These are phyloP conservation scores for Fissipunctia ypsillon DNA, from an alignment of 2,888 invertebrate genomes.

Conservation along the genomic window DNA sequence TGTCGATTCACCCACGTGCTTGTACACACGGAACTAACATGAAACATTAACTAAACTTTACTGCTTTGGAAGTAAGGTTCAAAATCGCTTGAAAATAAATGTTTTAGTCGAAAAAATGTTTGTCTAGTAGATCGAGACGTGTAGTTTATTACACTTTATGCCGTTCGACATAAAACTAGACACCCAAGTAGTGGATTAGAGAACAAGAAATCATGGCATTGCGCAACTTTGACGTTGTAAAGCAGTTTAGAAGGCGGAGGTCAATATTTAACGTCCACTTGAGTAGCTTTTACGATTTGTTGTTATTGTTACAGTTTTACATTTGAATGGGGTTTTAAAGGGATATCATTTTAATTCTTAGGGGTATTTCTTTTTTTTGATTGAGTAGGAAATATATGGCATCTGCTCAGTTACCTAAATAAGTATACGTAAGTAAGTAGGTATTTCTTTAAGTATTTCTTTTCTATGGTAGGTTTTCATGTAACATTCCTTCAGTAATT, in stretches of 20 bases:
- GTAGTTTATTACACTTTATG: slow-evolving; percentile 85
- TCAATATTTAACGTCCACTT: slow-evolving; percentile 82
- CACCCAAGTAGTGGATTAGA: slow-evolving; percentile 89
- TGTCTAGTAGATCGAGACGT: slow-evolving; percentile 70
- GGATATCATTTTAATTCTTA: slow-evolving; percentile 66
- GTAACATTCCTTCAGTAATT: not conserved
- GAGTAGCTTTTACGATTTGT: slow-evolving; percentile 85
- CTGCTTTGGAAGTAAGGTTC: slow-evolving; percentile 66
- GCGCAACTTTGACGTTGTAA: slow-evolving; percentile 75
- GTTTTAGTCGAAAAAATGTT: slow-evolving; percentile 48
- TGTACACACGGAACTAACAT: slow-evolving; percentile 34
- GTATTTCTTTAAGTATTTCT: not conserved
- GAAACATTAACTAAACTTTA: slow-evolving; percentile 56
- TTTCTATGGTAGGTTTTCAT: not conserved
- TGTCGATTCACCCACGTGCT: slow-evolving; percentile 85
- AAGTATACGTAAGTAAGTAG: not conserved
- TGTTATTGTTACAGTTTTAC: slow-evolving; percentile 84
- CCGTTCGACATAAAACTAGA: slow-evolving; percentile 86
- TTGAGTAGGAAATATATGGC: slow-evolving; percentile 33
- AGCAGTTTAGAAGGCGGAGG: slow-evolving; percentile 76
- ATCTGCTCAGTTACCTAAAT: not conserved
- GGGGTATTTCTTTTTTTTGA: slow-evolving; percentile 45
- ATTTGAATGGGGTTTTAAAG: slow-evolving; percentile 72
- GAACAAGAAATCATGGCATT: slow-evolving; percentile 79
- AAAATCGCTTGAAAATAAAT: slow-evolving; percentile 55